Conservation (phyloP, 2,113 vertebrate genomes). For the Falco punctatus region DNA sequence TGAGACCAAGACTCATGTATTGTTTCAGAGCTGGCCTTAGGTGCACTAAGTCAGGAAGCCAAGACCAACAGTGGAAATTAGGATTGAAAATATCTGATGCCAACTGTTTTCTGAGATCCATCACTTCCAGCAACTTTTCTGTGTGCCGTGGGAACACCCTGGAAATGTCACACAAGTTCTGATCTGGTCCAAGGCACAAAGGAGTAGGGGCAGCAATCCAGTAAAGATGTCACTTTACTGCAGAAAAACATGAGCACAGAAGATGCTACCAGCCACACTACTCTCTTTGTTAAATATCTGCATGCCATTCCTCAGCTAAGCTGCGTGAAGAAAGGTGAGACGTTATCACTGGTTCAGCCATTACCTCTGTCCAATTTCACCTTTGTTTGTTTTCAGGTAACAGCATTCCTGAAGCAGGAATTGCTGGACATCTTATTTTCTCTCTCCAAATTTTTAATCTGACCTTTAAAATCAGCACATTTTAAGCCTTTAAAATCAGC, state of each 20-base stretch:
- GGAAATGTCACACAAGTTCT: background rate
- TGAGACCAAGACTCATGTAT: background rate
- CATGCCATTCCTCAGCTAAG: background rate
- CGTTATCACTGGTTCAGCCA: background rate
- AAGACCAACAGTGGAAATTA: constrained; percentile 29
- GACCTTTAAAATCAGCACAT: background rate
- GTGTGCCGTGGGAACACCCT: background rate
- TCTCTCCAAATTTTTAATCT: background rate
- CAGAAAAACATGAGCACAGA: background rate
- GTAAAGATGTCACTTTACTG: background rate
- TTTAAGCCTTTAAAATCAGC: background rate
- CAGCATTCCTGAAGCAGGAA: background rate
- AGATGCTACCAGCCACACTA: background rate
- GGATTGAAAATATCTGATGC: constrained; percentile 24
- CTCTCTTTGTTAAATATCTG: background rate
- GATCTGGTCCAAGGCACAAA: background rate
- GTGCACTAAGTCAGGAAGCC: constrained; percentile 37
- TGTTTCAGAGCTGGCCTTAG: constrained; percentile 48
- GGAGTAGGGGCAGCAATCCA: background rate
- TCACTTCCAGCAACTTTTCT: background rate
- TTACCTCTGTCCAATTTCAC: background rate
- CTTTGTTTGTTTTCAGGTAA: background rate
- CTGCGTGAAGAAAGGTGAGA: background rate
- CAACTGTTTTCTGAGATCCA: background rate
- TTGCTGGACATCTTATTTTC: background rate